phyloP scores from a whole-genome alignment of 2,888 invertebrate genomes.

The Drosophila emarginata region DNA sequence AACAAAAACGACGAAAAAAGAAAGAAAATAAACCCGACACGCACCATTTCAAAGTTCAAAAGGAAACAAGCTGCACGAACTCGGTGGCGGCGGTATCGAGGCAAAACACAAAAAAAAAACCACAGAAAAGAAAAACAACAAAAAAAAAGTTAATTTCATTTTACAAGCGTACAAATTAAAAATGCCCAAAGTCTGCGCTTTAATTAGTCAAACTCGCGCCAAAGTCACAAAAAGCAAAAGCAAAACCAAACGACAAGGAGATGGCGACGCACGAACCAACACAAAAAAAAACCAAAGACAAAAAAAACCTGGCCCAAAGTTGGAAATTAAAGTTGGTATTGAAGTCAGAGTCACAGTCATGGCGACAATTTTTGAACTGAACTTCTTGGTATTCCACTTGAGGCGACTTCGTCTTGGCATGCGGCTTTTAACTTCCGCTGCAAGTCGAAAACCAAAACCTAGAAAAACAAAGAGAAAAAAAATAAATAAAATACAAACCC shows the following conservation, averaged over 20 bases:
- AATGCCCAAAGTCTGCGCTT: constrained; percentile 76
- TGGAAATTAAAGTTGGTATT: constrained; percentile 29
- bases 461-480: neutral
- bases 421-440: constrained; percentile 64
- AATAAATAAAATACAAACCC: neutral
- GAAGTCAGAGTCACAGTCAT: constrained; percentile 38
- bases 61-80: constrained; percentile 79
- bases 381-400: constrained; percentile 63
- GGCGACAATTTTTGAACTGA: constrained; percentile 66
- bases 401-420: constrained; percentile 40
- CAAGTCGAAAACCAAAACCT: constrained; percentile 34
- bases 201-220: constrained; percentile 80
- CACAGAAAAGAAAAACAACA: constrained; percentile 26
- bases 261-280: constrained; percentile 58
- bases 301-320: constrained; percentile 36
- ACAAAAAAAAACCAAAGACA: constrained; percentile 20
- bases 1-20: neutral
- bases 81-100: constrained; percentile 19
- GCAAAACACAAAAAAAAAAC: constrained; percentile 2
- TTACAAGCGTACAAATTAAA: constrained; percentile 79
- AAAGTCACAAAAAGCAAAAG: constrained; percentile 59
- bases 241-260: constrained; percentile 35
- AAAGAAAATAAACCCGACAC: constrained; percentile 42
- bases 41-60: constrained; percentile 73
- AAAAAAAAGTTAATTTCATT: constrained; percentile 65